A percentile compares a stretch with the other conserved stretches of the same genome.
Conservation (phyloP, 2,888 invertebrate species). For the Dynastes grantii region DNA sequence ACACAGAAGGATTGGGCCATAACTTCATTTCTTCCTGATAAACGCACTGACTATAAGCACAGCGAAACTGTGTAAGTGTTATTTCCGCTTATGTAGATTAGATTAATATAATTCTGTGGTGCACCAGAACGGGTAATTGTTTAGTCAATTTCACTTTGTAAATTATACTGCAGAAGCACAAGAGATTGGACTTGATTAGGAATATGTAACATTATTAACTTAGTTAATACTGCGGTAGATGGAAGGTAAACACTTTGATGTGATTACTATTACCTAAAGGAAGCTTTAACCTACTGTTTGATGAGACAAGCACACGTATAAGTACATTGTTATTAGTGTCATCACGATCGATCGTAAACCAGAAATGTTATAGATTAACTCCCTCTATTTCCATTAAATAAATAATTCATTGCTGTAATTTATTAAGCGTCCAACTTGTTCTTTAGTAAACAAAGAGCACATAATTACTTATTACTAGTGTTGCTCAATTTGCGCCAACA, state of each 20-base stretch:
- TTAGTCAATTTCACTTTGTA: not conserved
- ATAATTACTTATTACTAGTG: too few species aligned
- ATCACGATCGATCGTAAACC: too few species aligned
- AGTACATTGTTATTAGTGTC: too few species aligned
- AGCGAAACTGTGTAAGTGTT: not conserved
- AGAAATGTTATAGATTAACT: too few species aligned
- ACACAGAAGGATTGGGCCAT: not conserved
- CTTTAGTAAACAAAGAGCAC: too few species aligned
- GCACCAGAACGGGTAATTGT: constrained; percentile 32
- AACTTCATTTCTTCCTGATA: not conserved
- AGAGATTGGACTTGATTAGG: not conserved
- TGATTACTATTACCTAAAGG: not conserved
- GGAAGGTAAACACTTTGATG: constrained; percentile 10
- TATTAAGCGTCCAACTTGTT: too few species aligned
- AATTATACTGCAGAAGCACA: not conserved
- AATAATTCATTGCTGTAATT: too few species aligned
- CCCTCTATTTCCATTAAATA: too few species aligned
- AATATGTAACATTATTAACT: not conserved
- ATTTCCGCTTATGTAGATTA: not conserved
- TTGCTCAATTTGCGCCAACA: too few species aligned
- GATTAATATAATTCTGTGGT: constrained; percentile 12
- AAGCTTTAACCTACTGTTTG: too few species aligned
- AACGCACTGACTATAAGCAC: not conserved
- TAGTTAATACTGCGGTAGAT: not conserved
- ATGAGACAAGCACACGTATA: too few species aligned